phyloP scores from a whole-genome alignment of 2,888 invertebrate genomes.

The Agrochola lychnidis region DNA sequence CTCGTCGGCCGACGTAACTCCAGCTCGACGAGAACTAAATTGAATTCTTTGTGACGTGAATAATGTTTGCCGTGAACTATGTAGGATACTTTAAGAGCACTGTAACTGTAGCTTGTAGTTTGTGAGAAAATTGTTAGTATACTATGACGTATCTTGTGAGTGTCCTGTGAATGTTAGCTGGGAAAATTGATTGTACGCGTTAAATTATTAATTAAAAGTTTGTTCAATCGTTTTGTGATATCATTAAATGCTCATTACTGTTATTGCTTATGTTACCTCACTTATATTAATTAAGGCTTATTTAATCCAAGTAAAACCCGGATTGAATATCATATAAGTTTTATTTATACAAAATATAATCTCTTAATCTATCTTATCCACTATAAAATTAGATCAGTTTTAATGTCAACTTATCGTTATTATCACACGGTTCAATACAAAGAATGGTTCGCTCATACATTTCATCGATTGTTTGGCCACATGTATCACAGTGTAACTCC shows the following conservation, averaged over 20 bases:
- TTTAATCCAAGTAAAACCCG: conserved; percentile 18
- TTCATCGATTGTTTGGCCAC: conserved; percentile 24
- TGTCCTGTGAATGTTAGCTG: conserved; percentile 42
- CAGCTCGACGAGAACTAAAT: conserved; percentile 49
- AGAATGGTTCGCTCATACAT: conserved; percentile 26
- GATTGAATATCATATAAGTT: conserved; percentile 2
- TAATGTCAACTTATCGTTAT: conserved; percentile 66
- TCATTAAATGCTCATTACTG: conserved; percentile 51
- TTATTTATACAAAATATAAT: conserved; percentile 28
- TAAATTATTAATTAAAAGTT: conserved; percentile 61
- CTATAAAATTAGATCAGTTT: conserved; percentile 49
- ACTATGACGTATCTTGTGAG: conserved; percentile 41
- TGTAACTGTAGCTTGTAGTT: conserved; percentile 53
- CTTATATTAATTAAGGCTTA: not conserved
- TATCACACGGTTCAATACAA: conserved; percentile 72
- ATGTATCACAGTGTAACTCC: conserved; percentile 45
- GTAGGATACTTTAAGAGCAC: conserved; percentile 62
- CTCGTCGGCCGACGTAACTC: conserved; percentile 7
- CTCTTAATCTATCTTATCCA: conserved; percentile 43
- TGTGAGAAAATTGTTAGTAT: conserved; percentile 49
- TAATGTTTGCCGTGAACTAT: conserved; percentile 39
- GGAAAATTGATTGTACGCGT: conserved; percentile 49
- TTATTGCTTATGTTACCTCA: conserved; percentile 6
- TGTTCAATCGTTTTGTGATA: conserved; percentile 49
- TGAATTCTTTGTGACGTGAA: conserved; percentile 23